Evolutionary conservation across 2,113 vertebrate species (phyloP).

Genomic region (Polypterus bichir): DNA sequence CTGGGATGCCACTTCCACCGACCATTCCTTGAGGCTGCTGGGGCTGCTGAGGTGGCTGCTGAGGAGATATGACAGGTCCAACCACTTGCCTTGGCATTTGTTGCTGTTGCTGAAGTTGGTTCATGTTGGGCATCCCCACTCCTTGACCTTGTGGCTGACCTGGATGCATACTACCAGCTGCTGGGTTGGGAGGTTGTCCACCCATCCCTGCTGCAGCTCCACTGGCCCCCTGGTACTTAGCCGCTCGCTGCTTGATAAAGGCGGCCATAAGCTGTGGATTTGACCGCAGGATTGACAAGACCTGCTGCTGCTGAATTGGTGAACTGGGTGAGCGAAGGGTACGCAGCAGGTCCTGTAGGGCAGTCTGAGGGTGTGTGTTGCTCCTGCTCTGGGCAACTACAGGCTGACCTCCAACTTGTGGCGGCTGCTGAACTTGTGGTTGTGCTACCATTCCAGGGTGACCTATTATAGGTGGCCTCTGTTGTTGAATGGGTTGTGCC

Average conservation of each 20-base stretch:
- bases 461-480: conserved; percentile 71
- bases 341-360: conserved; percentile 65
- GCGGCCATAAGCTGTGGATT: conserved; percentile 91
- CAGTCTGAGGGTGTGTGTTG: conserved; percentile 62
- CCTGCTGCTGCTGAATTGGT: conserved; percentile 85
- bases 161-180: neutral
- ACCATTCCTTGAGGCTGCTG: neutral
- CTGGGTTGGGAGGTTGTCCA: conserved; percentile 3
- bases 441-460: conserved; percentile 53
- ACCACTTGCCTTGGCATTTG: neutral
- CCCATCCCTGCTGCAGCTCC: conserved; percentile 23
- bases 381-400: conserved; percentile 55
- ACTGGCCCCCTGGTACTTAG: conserved; percentile 69
- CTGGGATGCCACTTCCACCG: conserved; percentile 38
- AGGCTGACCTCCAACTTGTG: conserved; percentile 55
- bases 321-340: conserved; percentile 69
- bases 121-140: neutral
- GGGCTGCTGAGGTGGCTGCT: neutral
- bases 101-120: neutral
- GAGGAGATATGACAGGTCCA: neutral
- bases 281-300: conserved; percentile 87
- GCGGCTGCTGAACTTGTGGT: conserved; percentile 48
- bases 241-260: conserved; percentile 87
- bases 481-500: conserved; percentile 44
- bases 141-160: neutral